Evolutionary conservation across 1,140 invertebrate genomes (phyloP), one percentile per base, ranked within the genome.

Genomic region (Scaptomyza montana): DNA sequence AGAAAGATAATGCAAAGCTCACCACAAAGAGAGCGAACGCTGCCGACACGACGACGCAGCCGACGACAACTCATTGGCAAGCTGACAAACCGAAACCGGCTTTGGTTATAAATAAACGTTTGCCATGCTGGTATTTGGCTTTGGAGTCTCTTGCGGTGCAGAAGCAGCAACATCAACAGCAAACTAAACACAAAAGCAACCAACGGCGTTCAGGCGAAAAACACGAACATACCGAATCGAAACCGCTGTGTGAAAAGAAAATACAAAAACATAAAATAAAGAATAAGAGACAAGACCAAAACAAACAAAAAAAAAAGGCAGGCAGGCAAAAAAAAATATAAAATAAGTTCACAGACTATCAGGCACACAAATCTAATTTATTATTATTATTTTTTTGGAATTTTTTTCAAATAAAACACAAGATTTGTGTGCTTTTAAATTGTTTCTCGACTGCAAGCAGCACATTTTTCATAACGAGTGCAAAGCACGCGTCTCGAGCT

Each of bases 81-180:
- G 51, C 59, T 73, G 72, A 74, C 67, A 75, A 70, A 45, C 59
- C 53, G 65, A 84, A 90, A 90, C 86, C 86, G 86, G 86, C 86
- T 87, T 90, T 79, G 72, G 66, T 71, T 78, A 80, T 78, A 89
- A 89, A 82, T 89, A 89, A 86, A 79, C 69, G 59, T 64, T 74
- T 61, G 65, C 76, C 45, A 67, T 65, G 62, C 68, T 73, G 78
- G 69, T 85, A 85, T 85, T 85, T 80, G 76, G 61, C 75, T 78
- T 78, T 74, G 41, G 75, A 68, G 75, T 78, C 74, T 84, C 80
- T 80, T 78, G 72, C 72, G 68, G 80, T 64, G 75, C 63, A 73
- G 76, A 78, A 64, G 59, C 61, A 66, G 67, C 76, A 71, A 55
- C 45, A 60, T 56, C 59, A 61, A 56, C 39, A 67, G 47, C 60